Evolutionary conservation across 2,888 invertebrate species (phyloP).

Genomic region (Heliconius hortense): DNA sequence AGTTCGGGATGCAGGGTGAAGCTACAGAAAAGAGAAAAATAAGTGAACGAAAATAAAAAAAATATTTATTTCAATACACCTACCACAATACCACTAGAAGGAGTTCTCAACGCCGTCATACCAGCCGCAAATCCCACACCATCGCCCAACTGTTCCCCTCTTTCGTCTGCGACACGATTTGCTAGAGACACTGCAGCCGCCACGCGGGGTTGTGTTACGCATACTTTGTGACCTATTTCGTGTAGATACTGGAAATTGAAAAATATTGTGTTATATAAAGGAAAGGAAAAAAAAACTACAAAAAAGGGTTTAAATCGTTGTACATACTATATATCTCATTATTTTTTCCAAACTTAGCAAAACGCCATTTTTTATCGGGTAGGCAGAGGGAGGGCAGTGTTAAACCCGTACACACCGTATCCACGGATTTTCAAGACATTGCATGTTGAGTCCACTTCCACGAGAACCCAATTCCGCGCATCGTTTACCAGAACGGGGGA

Average conservation of each 20-base stretch:
- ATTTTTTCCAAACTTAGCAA: too few species aligned
- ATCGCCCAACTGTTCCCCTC: conserved; percentile 87
- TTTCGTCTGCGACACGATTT: conserved; percentile 93
- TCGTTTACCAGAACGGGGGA: too few species aligned
- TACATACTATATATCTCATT: too few species aligned
- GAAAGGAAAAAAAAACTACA: neutral
- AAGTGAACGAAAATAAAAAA: neutral
- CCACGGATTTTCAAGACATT: too few species aligned
- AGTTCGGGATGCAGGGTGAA: neutral
- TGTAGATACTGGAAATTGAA: conserved; percentile 87
- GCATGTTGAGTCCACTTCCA: too few species aligned
- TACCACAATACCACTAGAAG: conserved; percentile 83
- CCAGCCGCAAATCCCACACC: conserved; percentile 94
- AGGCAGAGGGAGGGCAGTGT: too few species aligned
- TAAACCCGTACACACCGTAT: too few species aligned
- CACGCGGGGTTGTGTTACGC: conserved; percentile 95
- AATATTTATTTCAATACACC: neutral
- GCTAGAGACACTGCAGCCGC: conserved; percentile 95
- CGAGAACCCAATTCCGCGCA: too few species aligned
- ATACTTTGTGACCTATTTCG: conserved; percentile 90
- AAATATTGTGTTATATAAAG: too few species aligned
- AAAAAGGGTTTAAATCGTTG: too few species aligned
- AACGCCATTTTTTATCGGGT: too few species aligned
- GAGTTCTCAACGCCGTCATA: conserved; percentile 85
- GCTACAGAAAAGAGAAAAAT: neutral